A percentile compares a stretch with the other conserved stretches of the same genome.
Conservation (phyloP, 2,797 vertebrate species). For the Malurus leucopterus region DNA sequence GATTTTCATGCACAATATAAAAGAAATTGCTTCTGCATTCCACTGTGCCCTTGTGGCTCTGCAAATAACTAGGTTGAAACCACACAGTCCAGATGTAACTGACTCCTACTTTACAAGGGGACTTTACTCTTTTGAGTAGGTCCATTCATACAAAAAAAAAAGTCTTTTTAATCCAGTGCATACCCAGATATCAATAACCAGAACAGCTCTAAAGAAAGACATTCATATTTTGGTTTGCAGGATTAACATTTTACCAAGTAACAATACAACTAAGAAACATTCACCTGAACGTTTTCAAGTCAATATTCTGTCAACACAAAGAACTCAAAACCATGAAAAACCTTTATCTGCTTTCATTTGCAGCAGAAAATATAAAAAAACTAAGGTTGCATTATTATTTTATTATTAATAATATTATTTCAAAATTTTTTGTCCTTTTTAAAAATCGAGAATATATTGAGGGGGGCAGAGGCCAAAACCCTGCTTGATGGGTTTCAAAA, state of each 20-base stretch:
- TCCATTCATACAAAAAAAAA: background rate
- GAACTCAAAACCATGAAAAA: background rate
- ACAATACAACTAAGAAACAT: background rate
- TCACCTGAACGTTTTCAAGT: background rate
- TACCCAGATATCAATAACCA: background rate
- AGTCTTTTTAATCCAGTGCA: background rate
- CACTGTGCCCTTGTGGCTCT: background rate
- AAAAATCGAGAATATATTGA: background rate
- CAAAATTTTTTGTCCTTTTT: background rate
- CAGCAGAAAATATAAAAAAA: background rate
- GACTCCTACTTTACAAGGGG: background rate
- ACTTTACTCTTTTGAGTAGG: background rate
- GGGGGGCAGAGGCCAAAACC: rapidly evolving
- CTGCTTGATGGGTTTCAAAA: background rate
- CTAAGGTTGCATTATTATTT: background rate
- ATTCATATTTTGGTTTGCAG: background rate
- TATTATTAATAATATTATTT: background rate
- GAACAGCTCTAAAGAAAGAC: background rate
- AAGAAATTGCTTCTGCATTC: constrained; percentile 47
- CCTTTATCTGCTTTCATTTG: background rate
- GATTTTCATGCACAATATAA: constrained; percentile 43
- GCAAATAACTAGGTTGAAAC: constrained; percentile 1
- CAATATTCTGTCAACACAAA: background rate
- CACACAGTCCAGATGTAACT: background rate
- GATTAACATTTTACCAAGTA: background rate